Base-by-base conservation (phyloP, 2,113 vertebrate species). In the Alligator mississippiensis region DNA sequence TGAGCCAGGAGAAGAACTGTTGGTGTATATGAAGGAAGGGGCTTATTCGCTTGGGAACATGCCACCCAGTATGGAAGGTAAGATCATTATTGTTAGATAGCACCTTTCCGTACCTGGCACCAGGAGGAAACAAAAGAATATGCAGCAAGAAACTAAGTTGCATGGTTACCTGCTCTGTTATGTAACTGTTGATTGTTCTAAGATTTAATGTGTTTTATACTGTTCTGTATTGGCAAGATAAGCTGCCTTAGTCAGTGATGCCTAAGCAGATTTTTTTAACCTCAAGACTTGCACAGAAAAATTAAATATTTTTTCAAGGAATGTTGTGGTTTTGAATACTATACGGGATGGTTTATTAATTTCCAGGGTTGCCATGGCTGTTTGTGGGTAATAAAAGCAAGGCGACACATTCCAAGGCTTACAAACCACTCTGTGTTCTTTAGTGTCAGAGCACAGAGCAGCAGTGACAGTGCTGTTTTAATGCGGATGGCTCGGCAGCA, bases 11-110 rank as follows among this genome's bases (percentile, higher is more conserved):
- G 99, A 99, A 97, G 99, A 99, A 98, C 98, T 99, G 86, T 97
- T 99, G 97, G 98, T 99, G 96, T 99, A 98, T 84, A 98, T 99
- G 98, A 99, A 99, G 98, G 99, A 99, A 97, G 98, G 98, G 34
- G 97, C 98, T 94, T 99, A 98, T 97, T 98, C 99, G 6, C 98
- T 99, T 72, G 98, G 98, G 96, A 98, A 98, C 76, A 98, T 99
- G 98, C 98, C 99, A 34, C 98, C 99, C 90, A 98, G 98, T 96
- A 97, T 99, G 92, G 99, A 99, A 98, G 99, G 99, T 99, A 98
- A 99, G 99, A 98, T 96, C 17, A 72, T 30, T 66, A 60, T 77
- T 54, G 59, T 38, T 17, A 61, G 85, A 11, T 1, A 60, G 87
- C 57, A 94, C 87, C 77, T 22, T 62, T 24, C 16, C 58, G 66